Base-by-base conservation (phyloP, 2,888 invertebrate genomes). In the Melanostoma mellinum region DNA sequence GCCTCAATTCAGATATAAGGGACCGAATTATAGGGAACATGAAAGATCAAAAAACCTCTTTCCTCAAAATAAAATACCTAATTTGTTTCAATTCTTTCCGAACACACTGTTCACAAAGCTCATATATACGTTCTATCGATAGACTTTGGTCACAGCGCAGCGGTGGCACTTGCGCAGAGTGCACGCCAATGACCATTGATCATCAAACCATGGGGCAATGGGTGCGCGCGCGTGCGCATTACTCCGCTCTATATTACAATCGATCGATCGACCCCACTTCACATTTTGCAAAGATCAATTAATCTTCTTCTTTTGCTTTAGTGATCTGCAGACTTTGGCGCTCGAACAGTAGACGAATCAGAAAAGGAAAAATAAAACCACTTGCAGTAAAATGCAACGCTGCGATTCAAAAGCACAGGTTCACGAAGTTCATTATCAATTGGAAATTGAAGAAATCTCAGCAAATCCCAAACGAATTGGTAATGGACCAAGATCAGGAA, bases 361-460 rank as follows among this genome's bases (percentile, higher is more conserved):
- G 3, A 32, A 10, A 1, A 38, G 4, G n/a, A 63, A 30, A 4
- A 48, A 53, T 46, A 30, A 3, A 40, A 52, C 46, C 30, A 42
- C 10, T 44, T 36, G 4, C 38, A 36, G n/a, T 46, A 8, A 35
- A 61, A 53, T 40, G 42, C 35, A 44, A 5, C 67, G 32, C 8
- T 55, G 55, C 58, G 48, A 76, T 58, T 56, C 72, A 72, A 73
- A 72, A 75, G 82, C 79, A 69, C 84, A 84, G 75, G 84, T 84
- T 84, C 84, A 79, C 74, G 79, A 84, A 84, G 84, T 84, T 84
- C 84, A 84, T 84, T 84, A 84, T 79, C 79, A 75, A 84, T 79
- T 75, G 65, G 71, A 79, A 79, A 79, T 84, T 71, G 74, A 71
- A 79, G 68, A 71, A 79, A 78, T 48, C 58, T 68, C 55, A 63